A percentile compares a stretch with the other conserved stretches of the same genome.
Conservation (phyloP, 2,888 invertebrate species). For the Nowickia ferox region DNA sequence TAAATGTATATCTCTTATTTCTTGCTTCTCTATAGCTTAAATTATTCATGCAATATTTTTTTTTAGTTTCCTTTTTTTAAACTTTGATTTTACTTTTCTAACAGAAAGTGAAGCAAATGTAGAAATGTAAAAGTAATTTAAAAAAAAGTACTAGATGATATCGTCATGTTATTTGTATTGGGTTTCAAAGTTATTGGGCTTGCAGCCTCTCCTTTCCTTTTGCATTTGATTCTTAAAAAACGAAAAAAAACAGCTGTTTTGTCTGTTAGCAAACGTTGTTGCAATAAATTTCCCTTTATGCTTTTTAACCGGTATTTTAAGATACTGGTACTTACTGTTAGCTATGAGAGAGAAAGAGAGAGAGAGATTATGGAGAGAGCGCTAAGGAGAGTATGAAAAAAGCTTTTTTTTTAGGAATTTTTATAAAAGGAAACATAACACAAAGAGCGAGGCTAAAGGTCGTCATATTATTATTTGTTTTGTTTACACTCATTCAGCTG, state of each 20-base stretch:
- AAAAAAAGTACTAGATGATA: not conserved
- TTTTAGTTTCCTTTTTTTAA: not conserved
- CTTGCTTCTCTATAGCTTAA: not conserved
- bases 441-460: constrained; percentile 52
- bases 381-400: not conserved
- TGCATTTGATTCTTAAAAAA: not conserved
- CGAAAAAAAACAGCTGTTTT: constrained; percentile 46
- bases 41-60: not conserved
- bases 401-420: constrained; percentile 38
- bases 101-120: not conserved
- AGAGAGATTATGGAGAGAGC: too few species aligned
- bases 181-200: constrained; percentile 4
- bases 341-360: not conserved
- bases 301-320: constrained; percentile 15
- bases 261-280: not conserved
- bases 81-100: not conserved
- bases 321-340: not conserved
- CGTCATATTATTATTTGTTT: constrained; percentile 60
- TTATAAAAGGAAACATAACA: constrained; percentile 5
- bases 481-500: constrained; percentile 60
- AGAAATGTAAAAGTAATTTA: not conserved
- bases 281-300: not conserved
- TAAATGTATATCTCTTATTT: not conserved
- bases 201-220: not conserved
- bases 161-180: constrained; percentile 8